Evolutionary conservation across 2,888 invertebrate genomes (phyloP), one percentile per base, ranked within the genome.

Genomic region (Meiosimyza platycephala): DNA sequence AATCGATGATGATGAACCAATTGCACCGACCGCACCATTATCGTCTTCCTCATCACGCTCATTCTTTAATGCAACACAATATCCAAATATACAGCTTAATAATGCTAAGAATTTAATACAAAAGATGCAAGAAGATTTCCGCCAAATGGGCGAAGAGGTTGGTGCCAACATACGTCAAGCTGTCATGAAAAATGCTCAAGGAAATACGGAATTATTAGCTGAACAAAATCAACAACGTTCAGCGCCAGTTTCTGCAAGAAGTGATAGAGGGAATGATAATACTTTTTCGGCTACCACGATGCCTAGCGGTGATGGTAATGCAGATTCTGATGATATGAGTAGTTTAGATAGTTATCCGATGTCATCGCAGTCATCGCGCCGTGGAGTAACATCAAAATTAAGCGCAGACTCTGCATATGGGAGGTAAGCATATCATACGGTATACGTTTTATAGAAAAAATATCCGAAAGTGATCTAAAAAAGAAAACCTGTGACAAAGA

Each of bases 371-470:
- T 79, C 80, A 16, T 83, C 80, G 2, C 81, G 83, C 33, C 82
- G 81, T 40, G 84, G 84, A 9, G 83, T 80, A 28, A 81, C 81
- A 74, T 84, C 86, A 6, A 87, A 87, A 75, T 80, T 85, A 9
- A 87, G 86, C 75, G 90, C 91, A 47, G 95, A 95, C 87, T 95
- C 95, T 47, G 95, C 95, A 71, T 95, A 95, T 88, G 94, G 94
- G 90, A 95, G 95, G 95, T 95, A 89, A 88, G 93, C 92, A 1
- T 1, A n/a, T 50, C 6, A 40, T 40, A 40, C 40, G 40, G 40
- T 40, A 40, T 3, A 40, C 40, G 5, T 40, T 1, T 40, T 3
- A 40, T 40, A 1, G 2, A 7, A 40, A n/a, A n/a, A n/a, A n/a
- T n/a, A n/a, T n/a, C n/a, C n/a, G n/a, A n/a, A n/a, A n/a, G n/a